Evolutionary conservation across 2,113 vertebrate species (phyloP).

Genomic region (Rhinogobius similis): DNA sequence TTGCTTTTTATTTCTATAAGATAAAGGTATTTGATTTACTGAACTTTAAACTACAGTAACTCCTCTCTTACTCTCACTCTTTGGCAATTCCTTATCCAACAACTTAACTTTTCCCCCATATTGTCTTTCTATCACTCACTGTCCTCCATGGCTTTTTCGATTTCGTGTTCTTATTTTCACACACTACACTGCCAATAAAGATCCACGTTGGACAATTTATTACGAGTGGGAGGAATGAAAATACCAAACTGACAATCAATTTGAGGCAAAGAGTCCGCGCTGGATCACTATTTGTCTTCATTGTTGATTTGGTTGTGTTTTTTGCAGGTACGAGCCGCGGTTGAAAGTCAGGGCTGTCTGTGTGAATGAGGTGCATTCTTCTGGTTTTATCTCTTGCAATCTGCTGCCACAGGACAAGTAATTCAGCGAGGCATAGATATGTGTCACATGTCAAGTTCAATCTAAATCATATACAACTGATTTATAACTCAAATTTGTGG

Average conservation of each 20-base stretch:
- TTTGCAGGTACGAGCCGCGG: constrained; percentile 12
- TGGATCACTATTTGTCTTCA: constrained; percentile 56
- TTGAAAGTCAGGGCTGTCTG: constrained; percentile 6
- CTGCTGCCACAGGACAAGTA: neutral
- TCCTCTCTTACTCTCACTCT: constrained; percentile 19
- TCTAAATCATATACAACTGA: neutral
- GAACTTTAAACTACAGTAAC: constrained; percentile 12
- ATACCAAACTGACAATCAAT: constrained; percentile 69
- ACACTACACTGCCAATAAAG: constrained; percentile 56
- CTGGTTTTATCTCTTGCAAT: constrained; percentile 1
- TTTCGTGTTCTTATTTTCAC: constrained; percentile 32
- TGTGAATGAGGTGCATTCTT: constrained; percentile 26
- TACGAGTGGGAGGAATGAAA: constrained; percentile 57
- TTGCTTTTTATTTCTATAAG: too few species aligned
- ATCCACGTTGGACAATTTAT: constrained; percentile 61
- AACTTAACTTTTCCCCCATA: constrained; percentile 19
- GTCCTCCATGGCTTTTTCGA: constrained; percentile 46
- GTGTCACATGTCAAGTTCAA: neutral
- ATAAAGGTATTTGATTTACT: neutral
- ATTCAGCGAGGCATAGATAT: neutral
- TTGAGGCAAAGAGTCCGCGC: constrained; percentile 43
- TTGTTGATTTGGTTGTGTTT: constrained; percentile 59
- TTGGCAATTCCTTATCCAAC: constrained; percentile 38
- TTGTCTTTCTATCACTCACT: constrained; percentile 7
- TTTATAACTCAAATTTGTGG: neutral